phyloP scores from a whole-genome alignment of 2,888 invertebrate genomes.

The Cephus pygmeus region DNA sequence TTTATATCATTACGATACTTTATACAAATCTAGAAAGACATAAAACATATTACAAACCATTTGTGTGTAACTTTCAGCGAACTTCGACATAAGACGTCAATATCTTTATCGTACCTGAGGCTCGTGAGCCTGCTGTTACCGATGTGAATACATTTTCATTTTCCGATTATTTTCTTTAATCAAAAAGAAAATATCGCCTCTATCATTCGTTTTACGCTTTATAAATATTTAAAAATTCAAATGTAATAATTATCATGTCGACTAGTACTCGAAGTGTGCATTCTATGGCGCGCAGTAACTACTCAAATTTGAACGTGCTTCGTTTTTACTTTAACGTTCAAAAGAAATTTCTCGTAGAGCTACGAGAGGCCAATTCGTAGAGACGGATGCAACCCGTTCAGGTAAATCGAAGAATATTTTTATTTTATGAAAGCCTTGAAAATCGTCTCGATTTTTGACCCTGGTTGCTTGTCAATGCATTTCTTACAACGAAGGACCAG shows the following conservation, averaged over 20 bases:
- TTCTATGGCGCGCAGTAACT: no score
- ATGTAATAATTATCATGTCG: constrained; percentile 33
- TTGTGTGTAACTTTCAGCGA: no score
- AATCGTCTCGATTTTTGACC: constrained; percentile 8
- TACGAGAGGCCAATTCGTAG: no score
- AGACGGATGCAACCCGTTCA: no score
- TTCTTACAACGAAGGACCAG: constrained; percentile 20
- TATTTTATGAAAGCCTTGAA: constrained; percentile 12
- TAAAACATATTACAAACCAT: no score
- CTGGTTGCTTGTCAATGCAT: neutral
- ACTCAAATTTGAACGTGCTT: no score
- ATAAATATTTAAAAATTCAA: constrained; percentile 49
- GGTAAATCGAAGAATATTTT: neutral
- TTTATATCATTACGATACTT: constrained; percentile 26
- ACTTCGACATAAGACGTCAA: no score
- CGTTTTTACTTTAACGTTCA: constrained; percentile 14
- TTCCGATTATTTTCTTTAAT: no score
- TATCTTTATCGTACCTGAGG: no score
- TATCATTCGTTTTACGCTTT: constrained; percentile 12
- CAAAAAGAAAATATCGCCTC: neutral
- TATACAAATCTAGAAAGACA: constrained; percentile 53
- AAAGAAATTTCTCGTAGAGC: constrained; percentile 14
- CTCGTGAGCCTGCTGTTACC: no score
- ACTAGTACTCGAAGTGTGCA: no score
- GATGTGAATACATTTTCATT: no score